Evolutionary conservation across 2,888 invertebrate species (phyloP), one percentile per base, ranked within the genome.

Genomic region (Hermodice carunculata): DNA sequence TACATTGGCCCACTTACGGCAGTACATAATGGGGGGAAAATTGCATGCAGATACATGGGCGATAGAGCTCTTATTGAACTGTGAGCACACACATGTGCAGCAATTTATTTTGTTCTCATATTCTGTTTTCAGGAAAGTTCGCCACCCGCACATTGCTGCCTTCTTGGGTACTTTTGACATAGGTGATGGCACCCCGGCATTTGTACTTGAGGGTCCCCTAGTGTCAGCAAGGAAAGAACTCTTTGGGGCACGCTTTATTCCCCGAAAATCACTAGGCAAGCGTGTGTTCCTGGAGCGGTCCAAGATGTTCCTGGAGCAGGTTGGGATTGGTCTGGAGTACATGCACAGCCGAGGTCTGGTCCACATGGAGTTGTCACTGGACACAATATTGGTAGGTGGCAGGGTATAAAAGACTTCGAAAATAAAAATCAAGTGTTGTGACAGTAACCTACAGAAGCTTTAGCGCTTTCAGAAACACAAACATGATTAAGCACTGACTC

Each of bases 301-400:
- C 31, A 19, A 49, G 19, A 37, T 48, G 28, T 58, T 69, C 52
- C 54, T 69, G 31, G 69, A 69, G 24, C 69, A 69, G 56, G 66
- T 69, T 14, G 63, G 54, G 29, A 59, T 69, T 32, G 69, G 69
- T 6, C 46, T 82, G 29, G 74, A 77, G 22, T 80, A 75, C 42
- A 74, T 81, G 17, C 81, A 81, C 56, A 70, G 66, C 2, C 74
- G 78, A 46, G 75, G 75, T 0, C 68, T 82, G 17, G 80, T 81
- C 1, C 82, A 81, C 63, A 78, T 81, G 76, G 83, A 83, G 61
- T 73, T 83, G 0, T 77, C 78, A 11, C 75, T 78, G 26, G 77
- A 81, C 54, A 80, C 81, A 5, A 64, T 82, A 28, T 81, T 79
- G 74, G 81, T 83, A 67, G 69, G 76, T 63, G 19, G 28, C 8